Base-by-base conservation (phyloP, 2,888 invertebrate genomes). In the Timandra comae region DNA sequence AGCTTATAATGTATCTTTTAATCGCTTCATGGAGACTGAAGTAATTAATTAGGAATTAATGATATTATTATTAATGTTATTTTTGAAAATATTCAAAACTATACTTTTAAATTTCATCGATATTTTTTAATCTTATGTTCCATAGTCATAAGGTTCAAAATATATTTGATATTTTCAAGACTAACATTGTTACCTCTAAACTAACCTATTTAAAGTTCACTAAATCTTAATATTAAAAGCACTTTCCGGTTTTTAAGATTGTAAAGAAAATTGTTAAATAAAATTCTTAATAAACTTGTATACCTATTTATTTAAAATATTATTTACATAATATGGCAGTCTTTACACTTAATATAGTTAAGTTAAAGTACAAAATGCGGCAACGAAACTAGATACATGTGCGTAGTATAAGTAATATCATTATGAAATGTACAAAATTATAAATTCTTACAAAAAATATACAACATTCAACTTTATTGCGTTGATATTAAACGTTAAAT, bases 221-320 rank as follows among this genome's bases (percentile, higher is more conserved):
- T 44, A 58, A 64, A 56, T 63, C 63, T 70, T 61, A 47, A 61
- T 65, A 63, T 56, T 69, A 65, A 57, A 56, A 43, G 79, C 81
- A 82, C 81, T 41, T 54, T 66, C 67, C 43, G 34, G 67, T 73
- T 63, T 64, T 66, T 50, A 53, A 56, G 46, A 50, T 61, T 65
- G 63, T 73, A 63, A 64, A 58, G n/a, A 68, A 61, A 64, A 69
- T 81, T 78, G 74, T 77, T 76, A 79, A 82, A 78, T 80, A 80
- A 80, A 81, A 73, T 59, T 55, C 54, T 60, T 48, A 50, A 53
- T 56, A 63, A 63, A 55, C 32, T 30, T 47, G 45, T 57, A 43
- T 51, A 40, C 46, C 61, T 62, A 59, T 72, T 77, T 70, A 67
- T 69, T 70, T 33, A 30, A 31, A 44, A 50, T 16, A 47, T 34